Conservation (phyloP, 2,888 invertebrate genomes). For the Ochropleura plecta region DNA sequence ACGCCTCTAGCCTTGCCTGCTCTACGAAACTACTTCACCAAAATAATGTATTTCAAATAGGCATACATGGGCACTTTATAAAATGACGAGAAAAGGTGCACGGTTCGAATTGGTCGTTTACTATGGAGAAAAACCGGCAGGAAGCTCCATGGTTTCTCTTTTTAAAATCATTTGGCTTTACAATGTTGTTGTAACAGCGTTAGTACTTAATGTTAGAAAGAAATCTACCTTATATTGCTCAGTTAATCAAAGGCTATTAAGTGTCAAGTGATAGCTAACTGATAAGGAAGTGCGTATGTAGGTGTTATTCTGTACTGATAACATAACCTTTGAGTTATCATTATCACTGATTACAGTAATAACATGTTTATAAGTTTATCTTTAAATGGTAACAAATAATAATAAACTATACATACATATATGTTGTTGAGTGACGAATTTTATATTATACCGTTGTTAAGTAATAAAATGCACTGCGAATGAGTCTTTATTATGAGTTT, state of each 20-base stretch:
- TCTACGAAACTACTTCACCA: no score
- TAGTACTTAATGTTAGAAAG: no score
- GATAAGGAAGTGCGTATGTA: slow-evolving; percentile 11
- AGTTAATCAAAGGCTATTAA: slow-evolving; percentile 18
- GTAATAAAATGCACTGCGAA: background rate
- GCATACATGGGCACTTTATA: no score
- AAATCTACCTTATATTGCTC: background rate
- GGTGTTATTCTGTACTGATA: slow-evolving; percentile 7
- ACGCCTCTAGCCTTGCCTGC: no score
- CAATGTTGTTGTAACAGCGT: no score
- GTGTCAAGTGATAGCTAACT: background rate
- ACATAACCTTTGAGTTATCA: slow-evolving; percentile 25
- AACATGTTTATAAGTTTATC: slow-evolving; percentile 20
- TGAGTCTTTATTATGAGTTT: background rate
- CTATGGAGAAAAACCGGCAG: no score
- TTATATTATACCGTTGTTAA: background rate
- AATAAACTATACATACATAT: slow-evolving; percentile 5
- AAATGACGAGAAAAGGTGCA: no score
- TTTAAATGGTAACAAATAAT: slow-evolving; percentile 6
- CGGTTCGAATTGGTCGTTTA: no score
- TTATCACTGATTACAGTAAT: slow-evolving; percentile 28
- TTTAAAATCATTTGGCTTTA: no score
- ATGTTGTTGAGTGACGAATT: background rate
- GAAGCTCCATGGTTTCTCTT: no score
- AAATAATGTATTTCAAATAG: no score